Evolutionary conservation across 1,140 invertebrate species (phyloP), one percentile per base, ranked within the genome.

Genomic region (Drosophila willistoni): DNA sequence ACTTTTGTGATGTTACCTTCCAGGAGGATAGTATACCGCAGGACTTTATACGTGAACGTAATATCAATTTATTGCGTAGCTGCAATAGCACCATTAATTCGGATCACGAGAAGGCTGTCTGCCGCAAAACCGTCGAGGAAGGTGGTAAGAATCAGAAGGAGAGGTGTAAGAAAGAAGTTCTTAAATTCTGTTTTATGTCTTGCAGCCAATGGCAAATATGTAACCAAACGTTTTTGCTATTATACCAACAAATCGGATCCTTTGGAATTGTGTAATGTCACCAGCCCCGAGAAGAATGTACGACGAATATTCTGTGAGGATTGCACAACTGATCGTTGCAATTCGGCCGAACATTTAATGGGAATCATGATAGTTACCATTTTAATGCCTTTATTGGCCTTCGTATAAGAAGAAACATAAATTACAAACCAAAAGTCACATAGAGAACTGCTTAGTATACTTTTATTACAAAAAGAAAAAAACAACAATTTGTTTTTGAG

Each of bases 151-250:
- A 29, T 29, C 3, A 29, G 5, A 29, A 7, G 22, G 22, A 25
- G 0, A 3, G 2, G 2, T 2, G 3, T 4, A 29, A 29, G 7
- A 6, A 29, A 29, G 29, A 29, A 29, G 6, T 7, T 66, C 7
- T 12, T 44, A 60, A 44, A 41, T 9, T 57, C 1, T 1, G 19
- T 56, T 66, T 56, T 54, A 33, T 57, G 7, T 34, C 7, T 54
- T 64, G 33, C 39, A 92, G 91, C 63, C 41, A 84, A 92, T 71
- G 91, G 91, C 47, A 90, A 92, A 51, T 36, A 64, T 0, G 68
- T 92, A 0, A 86, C 90, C 19, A 92, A 91, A 62, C 91, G 91
- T 13, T 92, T 91, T 56, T 92, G 91, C 57, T 92, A 91, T 67
- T 92, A 91, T 61, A 92, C 91, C 64, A 91, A 91, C 68, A 86